These are phyloP conservation scores for Salvelinus namaycush DNA, from an alignment of 2,113 vertebrate species.

Conservation along the genomic window DNA sequence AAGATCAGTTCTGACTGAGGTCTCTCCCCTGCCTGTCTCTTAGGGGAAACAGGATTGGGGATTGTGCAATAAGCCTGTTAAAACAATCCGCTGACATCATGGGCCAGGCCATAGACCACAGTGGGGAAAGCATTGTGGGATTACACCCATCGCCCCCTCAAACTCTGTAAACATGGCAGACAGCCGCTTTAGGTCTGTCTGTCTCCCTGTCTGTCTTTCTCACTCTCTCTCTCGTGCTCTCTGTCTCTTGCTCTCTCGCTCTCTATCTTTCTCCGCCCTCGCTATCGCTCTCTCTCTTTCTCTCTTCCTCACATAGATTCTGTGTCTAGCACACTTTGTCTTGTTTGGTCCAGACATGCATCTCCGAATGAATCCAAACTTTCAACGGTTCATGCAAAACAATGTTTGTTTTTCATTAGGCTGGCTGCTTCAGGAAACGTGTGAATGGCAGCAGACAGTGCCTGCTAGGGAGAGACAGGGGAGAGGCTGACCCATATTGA, in stretches of 20 bases:
- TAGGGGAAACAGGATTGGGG: constrained; percentile 13
- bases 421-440: constrained; percentile 40
- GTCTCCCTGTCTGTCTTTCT: background rate
- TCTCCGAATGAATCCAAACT: constrained; percentile 29
- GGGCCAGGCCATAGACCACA: too few relatives aligned
- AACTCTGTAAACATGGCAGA: background rate
- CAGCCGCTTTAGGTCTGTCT: background rate
- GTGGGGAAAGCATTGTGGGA: too few relatives aligned
- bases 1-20: background rate
- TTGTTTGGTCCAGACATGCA: too few relatives aligned
- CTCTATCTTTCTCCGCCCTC: too few relatives aligned
- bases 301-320: too few relatives aligned
- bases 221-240: background rate
- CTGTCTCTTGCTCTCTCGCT: too few relatives aligned
- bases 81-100: too few relatives aligned
- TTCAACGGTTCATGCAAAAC: constrained; percentile 17
- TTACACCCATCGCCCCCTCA: too few relatives aligned
- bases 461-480: too few relatives aligned
- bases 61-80: background rate
- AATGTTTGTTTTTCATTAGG: constrained; percentile 55
- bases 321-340: too few relatives aligned
- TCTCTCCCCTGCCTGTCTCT: background rate
- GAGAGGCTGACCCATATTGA: too few relatives aligned
- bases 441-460: constrained; percentile 25
- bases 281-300: too few relatives aligned